Base-by-base conservation (phyloP, 2,113 vertebrate genomes). In the Heterotis niloticus region DNA sequence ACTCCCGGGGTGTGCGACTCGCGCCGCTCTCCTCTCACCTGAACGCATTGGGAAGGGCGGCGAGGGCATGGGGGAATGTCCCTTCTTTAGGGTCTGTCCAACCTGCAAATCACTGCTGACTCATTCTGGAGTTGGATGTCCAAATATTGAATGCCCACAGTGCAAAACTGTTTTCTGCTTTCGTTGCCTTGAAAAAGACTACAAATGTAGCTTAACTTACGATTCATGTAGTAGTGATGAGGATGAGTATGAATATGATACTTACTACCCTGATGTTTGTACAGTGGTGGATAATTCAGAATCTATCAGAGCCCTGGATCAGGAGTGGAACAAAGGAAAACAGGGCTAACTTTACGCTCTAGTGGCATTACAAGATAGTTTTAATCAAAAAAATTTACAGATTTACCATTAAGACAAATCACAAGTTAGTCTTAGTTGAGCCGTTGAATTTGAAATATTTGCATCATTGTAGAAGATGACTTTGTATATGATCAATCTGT, bases 81-180 rank as follows among this genome's bases (percentile, higher is more conserved):
- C 85, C 4, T 85, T 76, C 26, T 85, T 86, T 24, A 81, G 86
- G 68, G 81, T 80, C 23, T 87, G 86, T 70, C 85, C 81, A 0
- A 0, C 0, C 0, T 87, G 86, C 74, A 78, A 70, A 4, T 65
- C 79, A 18, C 76, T 87, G 11, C 34, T 87, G 34, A 85, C 83
- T 11, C 86, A 87, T 64, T 69, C 64, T 1, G 79, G 83, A 28
- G n/a, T 5, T 5, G 86, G 86, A 18, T 87, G 86, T 60, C 79
- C 81, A 0, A 70, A 74, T 0, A 82, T 87, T 16, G 14, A 18
- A 5, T 87, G 86, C 52, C 83, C 81, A 5, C 0, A 81, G 0
- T 87, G 86, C 54, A 0, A 5, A 2, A 54, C 28, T n/a, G 1
- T 0, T 10, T 86, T 87, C 79, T 87, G 86, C 82, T 87, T 85